phyloP scores from a whole-genome alignment of 2,888 invertebrate species.

The Hedychridium roseum region DNA sequence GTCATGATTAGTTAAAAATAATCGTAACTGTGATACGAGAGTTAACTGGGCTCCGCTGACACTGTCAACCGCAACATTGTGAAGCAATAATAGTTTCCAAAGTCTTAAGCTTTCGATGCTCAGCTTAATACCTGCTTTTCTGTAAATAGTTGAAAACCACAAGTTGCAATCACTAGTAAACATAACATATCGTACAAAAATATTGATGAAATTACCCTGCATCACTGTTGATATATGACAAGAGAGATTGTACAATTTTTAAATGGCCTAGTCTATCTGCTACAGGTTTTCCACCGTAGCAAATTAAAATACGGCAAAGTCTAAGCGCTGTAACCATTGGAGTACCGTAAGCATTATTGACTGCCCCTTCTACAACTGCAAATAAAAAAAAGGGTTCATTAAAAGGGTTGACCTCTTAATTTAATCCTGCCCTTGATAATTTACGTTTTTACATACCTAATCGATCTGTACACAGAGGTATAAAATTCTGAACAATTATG shows the following conservation, averaged over 20 bases:
- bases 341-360: conserved; percentile 69
- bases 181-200: conserved; percentile 3
- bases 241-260: conserved; percentile 67
- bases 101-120: conserved; percentile 55
- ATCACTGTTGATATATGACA: conserved; percentile 67
- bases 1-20: conserved; percentile 51
- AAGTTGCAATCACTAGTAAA: conserved; percentile 1
- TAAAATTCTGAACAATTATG: conserved; percentile 69
- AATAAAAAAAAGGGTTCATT: conserved; percentile 9
- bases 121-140: conserved; percentile 39
- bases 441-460: conserved; percentile 29
- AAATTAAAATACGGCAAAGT: conserved; percentile 75
- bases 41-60: conserved; percentile 44
- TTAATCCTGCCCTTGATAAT: background rate
- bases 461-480: conserved; percentile 62
- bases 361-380: conserved; percentile 53
- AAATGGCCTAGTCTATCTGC: conserved; percentile 49
- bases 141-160: conserved; percentile 16
- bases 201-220: conserved; percentile 47
- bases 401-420: too few relatives aligned
- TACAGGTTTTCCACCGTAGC: conserved; percentile 50
- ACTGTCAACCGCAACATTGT: conserved; percentile 48
- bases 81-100: conserved; percentile 50
- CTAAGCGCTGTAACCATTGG: conserved; percentile 78
- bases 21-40: conserved; percentile 48